Conservation (phyloP, 2,113 vertebrate genomes). For the Sebastes fasciatus region DNA sequence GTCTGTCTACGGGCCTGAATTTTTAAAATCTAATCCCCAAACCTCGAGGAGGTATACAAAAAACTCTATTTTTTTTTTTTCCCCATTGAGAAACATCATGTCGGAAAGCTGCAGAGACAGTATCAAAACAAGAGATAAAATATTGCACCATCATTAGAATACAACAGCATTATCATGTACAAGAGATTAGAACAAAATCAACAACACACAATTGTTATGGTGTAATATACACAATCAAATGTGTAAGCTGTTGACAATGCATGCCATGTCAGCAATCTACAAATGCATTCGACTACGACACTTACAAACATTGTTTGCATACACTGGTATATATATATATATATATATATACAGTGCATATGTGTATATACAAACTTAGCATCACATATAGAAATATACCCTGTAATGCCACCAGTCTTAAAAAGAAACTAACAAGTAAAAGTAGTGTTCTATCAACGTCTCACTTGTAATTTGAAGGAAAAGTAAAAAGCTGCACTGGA, state of each 20-base stretch:
- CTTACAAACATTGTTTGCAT: constrained; percentile 79
- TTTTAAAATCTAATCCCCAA: constrained; percentile 51
- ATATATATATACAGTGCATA: constrained; percentile 79
- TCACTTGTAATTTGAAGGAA: constrained; percentile 49
- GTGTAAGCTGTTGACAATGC: constrained; percentile 76
- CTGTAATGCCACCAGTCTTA: constrained; percentile 82
- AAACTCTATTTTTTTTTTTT: constrained; percentile 32
- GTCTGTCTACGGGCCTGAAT: constrained; percentile 40
- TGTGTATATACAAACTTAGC: constrained; percentile 69
- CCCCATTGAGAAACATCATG: constrained; percentile 58
- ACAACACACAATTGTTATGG: constrained; percentile 75
- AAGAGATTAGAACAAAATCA: constrained; percentile 72
- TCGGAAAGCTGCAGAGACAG: constrained; percentile 76
- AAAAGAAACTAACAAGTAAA: constrained; percentile 66
- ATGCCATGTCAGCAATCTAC: constrained; percentile 78
- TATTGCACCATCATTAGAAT: constrained; percentile 86
- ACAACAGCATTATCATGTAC: constrained; percentile 82
- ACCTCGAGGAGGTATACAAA: constrained; percentile 61
- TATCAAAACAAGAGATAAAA: constrained; percentile 84
- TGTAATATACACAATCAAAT: constrained; percentile 81
- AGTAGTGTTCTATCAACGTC: constrained; percentile 65
- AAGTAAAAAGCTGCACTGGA: constrained; percentile 72
- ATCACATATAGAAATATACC: constrained; percentile 82
- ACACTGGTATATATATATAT: constrained; percentile 73
- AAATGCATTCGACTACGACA: constrained; percentile 77